These are phyloP conservation scores for Chaetogeoica ovagalla DNA, from an alignment of 2,888 invertebrate genomes.

Conservation along the genomic window DNA sequence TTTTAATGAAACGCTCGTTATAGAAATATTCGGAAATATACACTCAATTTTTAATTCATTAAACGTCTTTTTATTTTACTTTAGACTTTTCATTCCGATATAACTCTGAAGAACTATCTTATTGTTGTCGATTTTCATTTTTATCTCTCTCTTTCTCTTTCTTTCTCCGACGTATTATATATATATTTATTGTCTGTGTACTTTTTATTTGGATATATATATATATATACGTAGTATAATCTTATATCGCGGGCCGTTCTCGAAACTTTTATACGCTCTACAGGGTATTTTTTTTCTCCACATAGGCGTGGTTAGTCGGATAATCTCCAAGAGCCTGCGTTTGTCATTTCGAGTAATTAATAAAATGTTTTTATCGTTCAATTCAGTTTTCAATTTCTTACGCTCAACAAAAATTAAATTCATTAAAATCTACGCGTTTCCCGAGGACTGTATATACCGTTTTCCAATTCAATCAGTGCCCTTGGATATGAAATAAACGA, in stretches of 20 bases:
- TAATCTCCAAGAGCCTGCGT: not conserved
- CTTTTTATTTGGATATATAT: not conserved
- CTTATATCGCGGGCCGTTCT: not conserved
- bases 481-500: too few species aligned
- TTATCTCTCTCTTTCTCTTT: not conserved
- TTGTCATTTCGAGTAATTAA: not conserved
- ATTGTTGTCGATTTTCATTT: constrained; percentile 23
- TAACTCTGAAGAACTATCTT: constrained; percentile 1
- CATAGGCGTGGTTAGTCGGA: not conserved
- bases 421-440: too few species aligned
- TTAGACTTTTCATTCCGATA: not conserved
- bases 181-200: not conserved
- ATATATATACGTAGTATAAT: not conserved
- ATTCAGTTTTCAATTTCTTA: not conserved
- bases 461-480: too few species aligned
- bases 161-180: not conserved
- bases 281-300: not conserved
- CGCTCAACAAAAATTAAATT: too few species aligned
- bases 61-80: not conserved
- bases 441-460: too few species aligned
- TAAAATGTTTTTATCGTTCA: not conserved
- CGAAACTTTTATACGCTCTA: constrained; percentile 1
- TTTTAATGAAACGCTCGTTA: not conserved
- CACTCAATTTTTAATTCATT: constrained; percentile 1
- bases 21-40: not conserved